Base-by-base conservation (phyloP, 1,140 invertebrate species). In the Lordiphosa collinella region DNA sequence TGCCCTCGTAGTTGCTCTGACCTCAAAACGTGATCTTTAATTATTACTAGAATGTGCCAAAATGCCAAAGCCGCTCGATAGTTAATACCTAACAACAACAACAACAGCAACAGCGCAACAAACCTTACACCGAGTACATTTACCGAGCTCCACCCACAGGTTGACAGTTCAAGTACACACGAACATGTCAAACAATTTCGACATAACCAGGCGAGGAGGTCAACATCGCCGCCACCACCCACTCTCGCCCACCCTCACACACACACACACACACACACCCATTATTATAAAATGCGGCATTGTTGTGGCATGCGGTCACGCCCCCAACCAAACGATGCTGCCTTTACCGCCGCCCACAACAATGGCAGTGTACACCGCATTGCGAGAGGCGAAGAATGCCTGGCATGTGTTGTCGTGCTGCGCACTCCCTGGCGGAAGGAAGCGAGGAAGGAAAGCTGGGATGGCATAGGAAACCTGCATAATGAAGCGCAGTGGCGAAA, bases 121-220 rank as follows among this genome's bases (percentile, higher is more conserved):
- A 12, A n/a, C 22, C 22, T 1, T 7, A 25, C 22, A 25, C 22
- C 4, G 22, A 6, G 22, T 25, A 25, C 22, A 25, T 25, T 6
- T 29, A n/a, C 22, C 11, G 4, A 12, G 14, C 12, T 14, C 41
- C 22, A 25, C 41, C 41, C 41, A 44, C 41, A 50, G 35, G 48
- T 50, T 50, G 48, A 50, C 48, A 50, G 32, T 50, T 50, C 48
- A 50, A 50, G 48, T 50, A 50, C 48, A 50, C 48, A 50, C 35
- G 22, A 50, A 36, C 35, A 50, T 50, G 34, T 50, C 44, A 47
- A 36, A 38, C 14, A 34, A 12, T 50, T 48, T 35, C 11, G 46
- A 48, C 44, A 32, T 12, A 22, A 12, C 25, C 44, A 32, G 13
- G 29, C 18, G 31, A 32, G 13, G 46, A 48, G 46, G 46, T 48